Base-by-base conservation (phyloP, 2,888 invertebrate genomes). In the Leptopilina drosophilae region DNA sequence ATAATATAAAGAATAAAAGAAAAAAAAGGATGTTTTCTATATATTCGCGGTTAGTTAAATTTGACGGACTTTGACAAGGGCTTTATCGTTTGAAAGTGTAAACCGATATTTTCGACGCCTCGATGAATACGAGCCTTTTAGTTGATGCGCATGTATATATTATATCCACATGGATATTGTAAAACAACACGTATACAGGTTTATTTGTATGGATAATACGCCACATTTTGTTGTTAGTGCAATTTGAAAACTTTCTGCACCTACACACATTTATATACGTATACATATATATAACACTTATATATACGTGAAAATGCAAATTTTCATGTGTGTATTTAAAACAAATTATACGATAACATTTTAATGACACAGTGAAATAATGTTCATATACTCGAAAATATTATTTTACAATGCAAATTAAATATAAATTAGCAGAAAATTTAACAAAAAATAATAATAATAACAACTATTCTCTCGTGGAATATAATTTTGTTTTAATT, bases 81-180 rank as follows among this genome's bases (percentile, higher is more conserved):
- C 67, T 49, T 49, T 67, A 67, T 67, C 46, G 49, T 67, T 67
- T 20, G 49, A 20, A 49, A 80, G 80, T 56, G 81, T 73, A 81
- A 83, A 82, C 80, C 80, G 81, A 83, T 81, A 83, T 83, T 81
- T 83, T 83, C 80, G 80, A 81, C 82, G 81, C 81, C 79, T 82
- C 77, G 11, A 46, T 66, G 79, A 80, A 83, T 81, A 76, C 78
- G 78, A 56, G 83, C 80, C 82, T 77, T 80, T 79, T 82, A 80
- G 82, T 79, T 79, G 77, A 77, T 69, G 80, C 79, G 81, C 79
- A 77, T 82, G 81, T 80, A 80, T 81, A 76, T 56, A 33, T 76
- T 33, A 33, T 42, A 53, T 75, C 6, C 20, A 76, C 64, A 76
- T 42, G 7, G 7, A 59, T 59, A 62, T 20, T 62, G 62, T 62